phyloP scores from a whole-genome alignment of 1,140 invertebrate species.

The Polyergus mexicanus region DNA sequence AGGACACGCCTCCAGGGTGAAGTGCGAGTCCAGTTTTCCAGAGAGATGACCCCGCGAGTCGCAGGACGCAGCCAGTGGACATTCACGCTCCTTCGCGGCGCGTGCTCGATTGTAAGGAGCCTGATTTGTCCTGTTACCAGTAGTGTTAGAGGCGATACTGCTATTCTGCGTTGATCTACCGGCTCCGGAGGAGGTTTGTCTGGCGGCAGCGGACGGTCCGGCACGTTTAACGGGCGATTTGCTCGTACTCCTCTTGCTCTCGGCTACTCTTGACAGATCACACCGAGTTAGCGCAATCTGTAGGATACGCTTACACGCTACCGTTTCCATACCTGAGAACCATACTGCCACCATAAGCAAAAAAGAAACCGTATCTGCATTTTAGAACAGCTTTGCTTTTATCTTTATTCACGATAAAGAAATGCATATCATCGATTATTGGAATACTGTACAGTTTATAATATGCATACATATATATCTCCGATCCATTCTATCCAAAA shows the following conservation, averaged over 20 bases:
- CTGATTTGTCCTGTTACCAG: constrained; percentile 76
- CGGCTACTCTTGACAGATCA: constrained; percentile 77
- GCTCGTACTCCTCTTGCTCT: constrained; percentile 86
- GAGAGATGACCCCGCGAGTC: constrained; percentile 96
- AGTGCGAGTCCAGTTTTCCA: constrained; percentile 94
- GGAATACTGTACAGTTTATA: constrained; percentile 49
- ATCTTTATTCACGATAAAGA: constrained; percentile 40
- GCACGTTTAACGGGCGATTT: constrained; percentile 89
- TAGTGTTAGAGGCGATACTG: constrained; percentile 69
- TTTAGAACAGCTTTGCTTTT: constrained; percentile 66
- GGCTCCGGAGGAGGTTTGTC: constrained; percentile 72
- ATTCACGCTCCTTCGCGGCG: constrained; percentile 90
- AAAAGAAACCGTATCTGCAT: constrained; percentile 50
- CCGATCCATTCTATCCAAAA: constrained; percentile 71
- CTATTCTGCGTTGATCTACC: constrained; percentile 77
- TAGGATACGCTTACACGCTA: constrained; percentile 70
- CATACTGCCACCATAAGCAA: constrained; percentile 74
- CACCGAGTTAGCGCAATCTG: constrained; percentile 72
- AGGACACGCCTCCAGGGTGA: constrained; percentile 95
- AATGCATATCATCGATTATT: constrained; percentile 59
- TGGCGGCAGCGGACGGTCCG: constrained; percentile 77
- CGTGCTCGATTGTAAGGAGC: constrained; percentile 80
- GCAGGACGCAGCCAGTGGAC: constrained; percentile 93
- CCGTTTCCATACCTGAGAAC: constrained; percentile 71
- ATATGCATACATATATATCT: constrained; percentile 50